Base-by-base conservation (phyloP, 2,888 invertebrate species). In the Eupithecia inturbata region DNA sequence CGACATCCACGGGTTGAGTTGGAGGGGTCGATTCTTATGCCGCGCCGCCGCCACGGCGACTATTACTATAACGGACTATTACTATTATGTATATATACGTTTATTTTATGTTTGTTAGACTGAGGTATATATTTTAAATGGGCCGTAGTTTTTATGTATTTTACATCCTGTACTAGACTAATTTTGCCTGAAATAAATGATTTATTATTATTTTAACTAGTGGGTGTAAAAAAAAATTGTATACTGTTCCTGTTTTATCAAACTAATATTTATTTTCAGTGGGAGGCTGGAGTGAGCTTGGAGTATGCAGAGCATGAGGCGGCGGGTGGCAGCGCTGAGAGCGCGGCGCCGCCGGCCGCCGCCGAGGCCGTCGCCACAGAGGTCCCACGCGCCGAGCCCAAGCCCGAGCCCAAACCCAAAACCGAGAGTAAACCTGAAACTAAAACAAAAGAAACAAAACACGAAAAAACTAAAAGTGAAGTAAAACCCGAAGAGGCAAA, bases 261-360 rank as follows among this genome's bases (percentile, higher is more conserved):
- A 60, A 64, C 3, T 9, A 63, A 16, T 33, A 64, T 22, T 63
- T 33, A 36, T 33, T 83, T 84, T 3, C 86, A 93, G 93, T 93
- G 92, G 92, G 87, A 85, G 19, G 90, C 90, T 4, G 87, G 88
- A 31, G 83, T 86, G 28, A 89, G 90, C 72, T 82, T 84, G 7
- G 92, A 90, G 76, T 68, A 79, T 10, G 74, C 78, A 26, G 82
- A 83, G 60, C 76, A 73, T 5, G 86, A 83, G 68, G 69, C 79
- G 49, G 80, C 72, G 10, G 79, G 75, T 9, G 80, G 79, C 39
- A 75, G 70, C 72, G 74, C 77, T 33, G 80, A 81, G 57, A 77
- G 77, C 19, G 82, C 78, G 10, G 81, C 68, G 72, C 81, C 73
- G 74, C 79, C 75, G 41, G 36, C 76, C 14, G 73, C 70, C 9